A percentile compares a stretch with the other conserved stretches of the same genome.
Conservation (phyloP, 2,113 vertebrate genomes). For the Phodopus roborovskii region DNA sequence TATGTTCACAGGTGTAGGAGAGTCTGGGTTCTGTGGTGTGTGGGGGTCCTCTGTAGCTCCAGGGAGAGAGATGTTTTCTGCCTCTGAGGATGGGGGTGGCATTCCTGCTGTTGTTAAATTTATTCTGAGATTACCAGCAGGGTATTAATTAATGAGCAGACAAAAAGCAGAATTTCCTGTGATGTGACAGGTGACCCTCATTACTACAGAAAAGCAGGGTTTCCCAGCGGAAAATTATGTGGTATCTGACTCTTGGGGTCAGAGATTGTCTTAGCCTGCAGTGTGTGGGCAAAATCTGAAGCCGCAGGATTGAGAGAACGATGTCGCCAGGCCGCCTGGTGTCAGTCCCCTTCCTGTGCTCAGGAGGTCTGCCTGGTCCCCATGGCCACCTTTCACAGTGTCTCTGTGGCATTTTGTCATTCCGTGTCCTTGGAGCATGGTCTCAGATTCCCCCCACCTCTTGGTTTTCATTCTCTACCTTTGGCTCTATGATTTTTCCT, state of each 20-base stretch:
- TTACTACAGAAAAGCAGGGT: neutral
- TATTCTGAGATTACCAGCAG: neutral
- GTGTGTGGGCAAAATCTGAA: neutral
- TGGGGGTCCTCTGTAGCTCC: too few species aligned
- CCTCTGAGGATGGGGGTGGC: neutral
- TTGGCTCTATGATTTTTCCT: neutral
- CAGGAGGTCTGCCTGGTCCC: rapidly evolving
- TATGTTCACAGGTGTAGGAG: rapidly evolving
- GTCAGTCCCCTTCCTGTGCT: rapidly evolving
- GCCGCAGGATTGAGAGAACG: too few species aligned
- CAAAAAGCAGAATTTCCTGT: neutral
- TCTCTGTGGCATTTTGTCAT: rapidly evolving
- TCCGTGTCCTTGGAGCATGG: neutral
- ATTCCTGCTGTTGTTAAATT: neutral
- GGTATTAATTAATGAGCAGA: neutral
- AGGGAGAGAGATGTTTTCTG: neutral
- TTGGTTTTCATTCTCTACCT: neutral
- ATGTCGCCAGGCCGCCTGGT: too few species aligned
- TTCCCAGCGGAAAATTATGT: neutral
- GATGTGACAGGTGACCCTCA: neutral
- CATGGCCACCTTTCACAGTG: neutral
- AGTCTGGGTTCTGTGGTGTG: too few species aligned
- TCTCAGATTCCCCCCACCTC: neutral
- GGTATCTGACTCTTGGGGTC: rapidly evolving
- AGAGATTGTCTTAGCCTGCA: neutral